A percentile compares a stretch with the other conserved stretches of the same genome.
These are phyloP conservation scores for Corvus hawaiiensis DNA, from an alignment of 2,113 vertebrate species.

Conservation along the genomic window DNA sequence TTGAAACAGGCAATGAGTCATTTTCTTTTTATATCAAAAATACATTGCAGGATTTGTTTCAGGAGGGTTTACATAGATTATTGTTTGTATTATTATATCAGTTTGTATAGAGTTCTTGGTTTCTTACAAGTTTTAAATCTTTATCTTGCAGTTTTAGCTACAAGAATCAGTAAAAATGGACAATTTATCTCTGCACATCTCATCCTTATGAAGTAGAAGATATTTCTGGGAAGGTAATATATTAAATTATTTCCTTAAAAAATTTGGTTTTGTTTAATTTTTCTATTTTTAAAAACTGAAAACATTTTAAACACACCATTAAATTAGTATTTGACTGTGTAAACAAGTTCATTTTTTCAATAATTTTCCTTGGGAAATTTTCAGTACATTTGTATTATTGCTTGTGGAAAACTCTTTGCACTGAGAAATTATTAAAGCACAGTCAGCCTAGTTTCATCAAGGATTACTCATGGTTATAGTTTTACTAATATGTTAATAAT, in stretches of 20 bases:
- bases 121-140: neutral
- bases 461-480: neutral
- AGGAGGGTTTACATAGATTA: neutral
- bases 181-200: neutral
- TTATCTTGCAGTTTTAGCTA: neutral
- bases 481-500: neutral
- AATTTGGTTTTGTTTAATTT: neutral
- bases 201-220: neutral
- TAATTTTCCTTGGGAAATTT: neutral
- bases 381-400: neutral
- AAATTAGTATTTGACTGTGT: neutral
- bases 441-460: neutral
- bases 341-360: neutral
- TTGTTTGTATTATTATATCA: neutral
- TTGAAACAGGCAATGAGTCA: neutral
- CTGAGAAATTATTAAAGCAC: neutral
- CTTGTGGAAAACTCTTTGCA: neutral
- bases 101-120: neutral
- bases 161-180: neutral
- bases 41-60: neutral
- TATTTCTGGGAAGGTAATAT: neutral
- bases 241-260: neutral
- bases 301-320: fast-evolving
- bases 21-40: neutral
- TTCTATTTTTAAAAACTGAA: neutral